A percentile compares a stretch with the other conserved stretches of the same genome.
Evolutionary conservation across 2,113 vertebrate species (phyloP).

Genomic region (Lycaon pictus): DNA sequence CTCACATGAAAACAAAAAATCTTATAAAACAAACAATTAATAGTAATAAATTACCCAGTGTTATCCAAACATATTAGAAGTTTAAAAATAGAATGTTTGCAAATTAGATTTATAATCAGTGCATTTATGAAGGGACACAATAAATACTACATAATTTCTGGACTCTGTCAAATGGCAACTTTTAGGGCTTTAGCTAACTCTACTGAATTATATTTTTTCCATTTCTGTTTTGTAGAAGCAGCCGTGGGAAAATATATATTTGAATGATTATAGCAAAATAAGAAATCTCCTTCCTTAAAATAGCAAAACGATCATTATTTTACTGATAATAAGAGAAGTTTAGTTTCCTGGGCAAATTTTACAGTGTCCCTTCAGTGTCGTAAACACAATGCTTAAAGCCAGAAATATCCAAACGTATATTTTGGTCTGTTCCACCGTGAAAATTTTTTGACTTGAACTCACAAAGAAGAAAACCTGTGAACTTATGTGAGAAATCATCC

Average conservation of each 20-base stretch:
- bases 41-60: neutral
- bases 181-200: neutral
- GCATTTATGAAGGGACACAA: neutral
- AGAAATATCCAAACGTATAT: neutral
- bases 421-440: neutral
- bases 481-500: neutral
- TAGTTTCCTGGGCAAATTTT: constrained; percentile 13
- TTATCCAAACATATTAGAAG: neutral
- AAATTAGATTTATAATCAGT: neutral
- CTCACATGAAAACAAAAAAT: neutral
- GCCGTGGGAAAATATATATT: constrained; percentile 22
- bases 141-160: neutral
- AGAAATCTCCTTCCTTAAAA: neutral
- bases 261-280: neutral
- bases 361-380: neutral
- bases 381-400: neutral
- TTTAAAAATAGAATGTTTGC: neutral
- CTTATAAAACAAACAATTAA: neutral
- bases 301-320: neutral
- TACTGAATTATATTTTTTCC: neutral
- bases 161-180: neutral
- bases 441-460: neutral
- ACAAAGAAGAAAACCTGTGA: constrained; percentile 15
- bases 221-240: constrained; percentile 15
- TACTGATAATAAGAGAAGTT: neutral